Conservation (phyloP, 2,113 vertebrate genomes). For the Trematomus loennbergii region DNA sequence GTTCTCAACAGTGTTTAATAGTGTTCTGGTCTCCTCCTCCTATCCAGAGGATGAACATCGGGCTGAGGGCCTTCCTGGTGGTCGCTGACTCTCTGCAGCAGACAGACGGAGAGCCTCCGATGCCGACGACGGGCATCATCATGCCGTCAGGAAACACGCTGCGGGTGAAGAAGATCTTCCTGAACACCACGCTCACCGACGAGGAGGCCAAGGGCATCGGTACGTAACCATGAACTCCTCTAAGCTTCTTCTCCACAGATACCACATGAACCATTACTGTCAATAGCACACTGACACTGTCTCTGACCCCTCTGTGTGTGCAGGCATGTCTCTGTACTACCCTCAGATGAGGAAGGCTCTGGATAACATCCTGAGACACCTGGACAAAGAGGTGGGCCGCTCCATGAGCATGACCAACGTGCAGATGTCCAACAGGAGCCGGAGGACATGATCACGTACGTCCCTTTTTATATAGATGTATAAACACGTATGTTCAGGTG, state of each 20-base stretch:
- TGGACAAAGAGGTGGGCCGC: constrained; percentile 98
- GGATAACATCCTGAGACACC: constrained; percentile 95
- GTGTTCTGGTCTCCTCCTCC: too few species aligned
- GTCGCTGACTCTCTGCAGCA: constrained; percentile 97
- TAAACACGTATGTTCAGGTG: too few species aligned
- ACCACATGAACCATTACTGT: too few species aligned
- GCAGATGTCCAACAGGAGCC: constrained; percentile 98
- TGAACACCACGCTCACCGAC: constrained; percentile 98
- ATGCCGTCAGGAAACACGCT: constrained; percentile 96
- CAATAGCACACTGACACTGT: too few species aligned
- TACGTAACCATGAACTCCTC: constrained; percentile 70
- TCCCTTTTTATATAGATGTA: constrained; percentile 18
- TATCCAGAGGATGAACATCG: constrained; percentile 96
- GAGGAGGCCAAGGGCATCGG: constrained; percentile 98
- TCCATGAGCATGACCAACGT: constrained; percentile 98
- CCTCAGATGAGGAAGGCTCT: constrained; percentile 94
- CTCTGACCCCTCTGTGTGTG: too few species aligned
- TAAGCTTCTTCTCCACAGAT: too few species aligned
- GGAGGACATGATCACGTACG: constrained; percentile 99
- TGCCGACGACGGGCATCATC: constrained; percentile 96
- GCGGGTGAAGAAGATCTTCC: constrained; percentile 96
- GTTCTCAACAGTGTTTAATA: too few species aligned
- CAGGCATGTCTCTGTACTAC: constrained; percentile 96
- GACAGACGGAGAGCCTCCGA: constrained; percentile 97
- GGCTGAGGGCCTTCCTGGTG: constrained; percentile 95